A percentile compares a stretch with the other conserved stretches of the same genome.
These are phyloP conservation scores for Stigmatopora argus DNA, from an alignment of 2,113 vertebrate species.

Conservation along the genomic window DNA sequence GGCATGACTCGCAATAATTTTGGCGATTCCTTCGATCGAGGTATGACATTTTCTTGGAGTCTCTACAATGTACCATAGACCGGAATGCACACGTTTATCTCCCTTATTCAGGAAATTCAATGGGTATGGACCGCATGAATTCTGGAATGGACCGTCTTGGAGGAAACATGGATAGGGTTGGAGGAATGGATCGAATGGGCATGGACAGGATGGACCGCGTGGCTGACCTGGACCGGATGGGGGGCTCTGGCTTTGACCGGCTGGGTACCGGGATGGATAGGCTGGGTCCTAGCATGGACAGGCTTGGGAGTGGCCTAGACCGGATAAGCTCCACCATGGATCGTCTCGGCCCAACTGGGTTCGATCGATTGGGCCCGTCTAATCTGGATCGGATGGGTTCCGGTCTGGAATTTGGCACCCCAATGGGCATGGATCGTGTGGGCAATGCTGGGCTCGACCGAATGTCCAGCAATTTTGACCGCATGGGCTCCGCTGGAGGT, in stretches of 20 bases:
- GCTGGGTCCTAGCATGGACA: slow-evolving; percentile 84
- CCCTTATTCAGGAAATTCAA: slow-evolving; percentile 56
- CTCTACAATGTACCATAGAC: slow-evolving; percentile 10
- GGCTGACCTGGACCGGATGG: slow-evolving; percentile 78
- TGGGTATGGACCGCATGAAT: slow-evolving; percentile 82
- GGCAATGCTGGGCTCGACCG: slow-evolving; percentile 64
- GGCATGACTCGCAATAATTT: slow-evolving; percentile 82
- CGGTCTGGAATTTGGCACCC: slow-evolving; percentile 64
- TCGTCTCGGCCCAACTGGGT: slow-evolving; percentile 78
- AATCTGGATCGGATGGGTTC: slow-evolving; percentile 83
- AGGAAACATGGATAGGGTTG: slow-evolving; percentile 69
- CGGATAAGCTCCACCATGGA: slow-evolving; percentile 85
- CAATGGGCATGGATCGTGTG: slow-evolving; percentile 74
- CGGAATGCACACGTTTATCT: neutral
- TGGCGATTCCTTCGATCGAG: slow-evolving; percentile 85
- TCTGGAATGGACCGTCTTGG: slow-evolving; percentile 80
- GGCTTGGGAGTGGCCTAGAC: slow-evolving; percentile 82
- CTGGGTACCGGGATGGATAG: slow-evolving; percentile 83
- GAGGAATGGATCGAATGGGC: slow-evolving; percentile 81
- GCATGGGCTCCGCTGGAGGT: slow-evolving; percentile 64
- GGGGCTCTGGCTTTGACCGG: slow-evolving; percentile 83
- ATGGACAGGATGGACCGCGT: slow-evolving; percentile 78
- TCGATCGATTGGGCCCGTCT: slow-evolving; percentile 80
- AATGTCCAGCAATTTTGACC: slow-evolving; percentile 64
- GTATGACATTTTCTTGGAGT: slow-evolving; percentile 72